These are phyloP conservation scores for Chiroxiphia lanceolata DNA, from an alignment of 2,797 vertebrate genomes.

Conservation along the genomic window DNA sequence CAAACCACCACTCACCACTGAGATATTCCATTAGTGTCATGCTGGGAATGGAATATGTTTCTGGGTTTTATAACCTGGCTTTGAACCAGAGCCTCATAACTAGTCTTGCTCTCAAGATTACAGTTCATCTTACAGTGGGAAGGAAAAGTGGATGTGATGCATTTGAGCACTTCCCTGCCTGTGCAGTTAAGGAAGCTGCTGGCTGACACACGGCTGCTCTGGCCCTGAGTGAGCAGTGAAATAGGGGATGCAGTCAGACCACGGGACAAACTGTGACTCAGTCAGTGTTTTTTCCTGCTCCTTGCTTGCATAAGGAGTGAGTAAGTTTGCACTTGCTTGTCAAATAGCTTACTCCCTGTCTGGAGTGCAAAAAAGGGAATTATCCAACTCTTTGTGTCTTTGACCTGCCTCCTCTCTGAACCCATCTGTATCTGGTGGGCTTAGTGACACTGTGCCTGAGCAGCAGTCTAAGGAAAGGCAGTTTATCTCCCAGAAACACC, in stretches of 20 bases:
- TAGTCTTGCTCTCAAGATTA: not conserved
- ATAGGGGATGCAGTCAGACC: not conserved
- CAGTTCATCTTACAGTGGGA: not conserved
- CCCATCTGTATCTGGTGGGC: accelerated
- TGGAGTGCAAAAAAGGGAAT: not conserved
- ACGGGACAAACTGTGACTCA: not conserved
- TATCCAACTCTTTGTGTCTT: not conserved
- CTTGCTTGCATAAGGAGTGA: not conserved
- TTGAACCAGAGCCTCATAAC: not conserved
- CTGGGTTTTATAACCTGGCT: not conserved
- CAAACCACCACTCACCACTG: not conserved
- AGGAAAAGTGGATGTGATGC: not conserved
- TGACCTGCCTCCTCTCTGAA: not conserved
- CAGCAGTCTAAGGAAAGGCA: not conserved
- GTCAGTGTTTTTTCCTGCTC: not conserved
- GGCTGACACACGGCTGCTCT: not conserved
- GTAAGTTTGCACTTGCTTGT: not conserved
- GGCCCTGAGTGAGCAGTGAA: accelerated
- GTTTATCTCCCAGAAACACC: not conserved
- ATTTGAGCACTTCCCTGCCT: not conserved
- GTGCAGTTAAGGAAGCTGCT: not conserved
- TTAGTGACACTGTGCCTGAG: not conserved
- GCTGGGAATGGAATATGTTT: constrained; percentile 15
- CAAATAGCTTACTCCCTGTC: not conserved
- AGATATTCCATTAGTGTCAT: constrained; percentile 31